Conservation (phyloP, 2,888 invertebrate genomes). For the Caenorhabditis auriculariae region DNA sequence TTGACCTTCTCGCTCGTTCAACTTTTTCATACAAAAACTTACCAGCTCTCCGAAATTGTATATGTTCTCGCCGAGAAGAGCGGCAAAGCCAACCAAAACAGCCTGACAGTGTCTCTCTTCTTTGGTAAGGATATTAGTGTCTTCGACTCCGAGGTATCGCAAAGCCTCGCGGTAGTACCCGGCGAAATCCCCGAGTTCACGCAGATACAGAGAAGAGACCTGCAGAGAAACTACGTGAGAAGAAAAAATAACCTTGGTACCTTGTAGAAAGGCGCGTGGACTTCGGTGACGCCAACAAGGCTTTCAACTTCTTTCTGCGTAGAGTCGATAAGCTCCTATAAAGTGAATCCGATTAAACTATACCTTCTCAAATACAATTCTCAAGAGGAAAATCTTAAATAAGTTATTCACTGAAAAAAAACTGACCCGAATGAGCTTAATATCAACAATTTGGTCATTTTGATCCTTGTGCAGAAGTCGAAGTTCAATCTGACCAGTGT, state of each 20-base stretch:
- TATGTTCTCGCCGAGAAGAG: constrained; percentile 87
- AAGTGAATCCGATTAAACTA: not conserved
- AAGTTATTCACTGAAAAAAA: constrained; percentile 1
- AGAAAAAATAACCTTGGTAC: constrained; percentile 8
- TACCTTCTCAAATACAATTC: not conserved
- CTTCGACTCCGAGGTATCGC: constrained; percentile 72
- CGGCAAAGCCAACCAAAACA: constrained; percentile 87
- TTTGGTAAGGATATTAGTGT: constrained; percentile 39
- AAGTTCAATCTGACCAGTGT: constrained; percentile 74
- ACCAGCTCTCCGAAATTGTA: constrained; percentile 95
- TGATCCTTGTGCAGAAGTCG: constrained; percentile 65
- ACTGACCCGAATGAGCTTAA: constrained; percentile 47
- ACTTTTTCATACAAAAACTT: no score
- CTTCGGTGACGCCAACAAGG: constrained; percentile 50
- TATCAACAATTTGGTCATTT: constrained; percentile 65
- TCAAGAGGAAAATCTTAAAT: not conserved
- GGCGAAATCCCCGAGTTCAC: constrained; percentile 78
- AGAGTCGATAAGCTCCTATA: constrained; percentile 42
- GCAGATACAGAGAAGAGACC: constrained; percentile 53
- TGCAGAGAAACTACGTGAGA: constrained; percentile 1
- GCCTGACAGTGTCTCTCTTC: constrained; percentile 68
- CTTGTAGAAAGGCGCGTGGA: constrained; percentile 61
- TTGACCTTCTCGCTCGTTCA: no score
- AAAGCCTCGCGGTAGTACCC: constrained; percentile 93
- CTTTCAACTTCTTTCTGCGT: constrained; percentile 49